Base-by-base conservation (phyloP, 2,113 vertebrate species). In the Lichenostomus cassidix region DNA sequence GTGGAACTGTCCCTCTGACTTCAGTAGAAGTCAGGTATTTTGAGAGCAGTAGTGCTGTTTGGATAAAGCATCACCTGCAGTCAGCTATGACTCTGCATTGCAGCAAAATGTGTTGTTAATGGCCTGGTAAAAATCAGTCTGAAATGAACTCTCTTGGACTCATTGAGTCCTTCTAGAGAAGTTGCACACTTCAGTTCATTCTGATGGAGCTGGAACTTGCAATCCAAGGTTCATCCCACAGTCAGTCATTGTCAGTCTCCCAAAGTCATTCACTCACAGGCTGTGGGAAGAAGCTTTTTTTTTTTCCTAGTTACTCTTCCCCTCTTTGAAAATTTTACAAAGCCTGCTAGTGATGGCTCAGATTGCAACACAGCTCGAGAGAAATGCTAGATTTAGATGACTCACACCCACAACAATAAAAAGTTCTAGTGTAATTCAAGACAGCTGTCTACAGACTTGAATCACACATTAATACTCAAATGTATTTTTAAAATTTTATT, bases 351-450 rank as follows among this genome's bases (percentile, higher is more conserved):
- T 28, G 64, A 70, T 64, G 87, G 70, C 50, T 95, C n/a, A 16
- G 70, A 89, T 78, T 94, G 94, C 84, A 75, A 6, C 80, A 75
- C 23, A 84, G 83, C 85, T 88, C 1, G 0, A 93, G 80, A 94
- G 93, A 93, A 94, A 87, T 81, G 44, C 76, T 93, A 19, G 33
- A 75, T 89, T 83, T 70, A 47, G 79, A 92, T 95, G 93, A 92
- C 76, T 96, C 86, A 90, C 71, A 77, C 44, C 55, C 92, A 90
- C 83, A 89, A 87, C 88, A 96, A 82, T 94, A 60, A 93, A 70
- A 90, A 68, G 27, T 74, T 90, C 52, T 68, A 16, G 49, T 83
- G 76, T 96, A 96, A 93, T 93, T 96, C 76, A 84, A 88, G 77
- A 62, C 95, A 95, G 91, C 89, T 92, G 94, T 83, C 52, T 96